Evolutionary conservation across 2,113 vertebrate genomes (phyloP).

Genomic region (Datnioides undecimradiatus): DNA sequence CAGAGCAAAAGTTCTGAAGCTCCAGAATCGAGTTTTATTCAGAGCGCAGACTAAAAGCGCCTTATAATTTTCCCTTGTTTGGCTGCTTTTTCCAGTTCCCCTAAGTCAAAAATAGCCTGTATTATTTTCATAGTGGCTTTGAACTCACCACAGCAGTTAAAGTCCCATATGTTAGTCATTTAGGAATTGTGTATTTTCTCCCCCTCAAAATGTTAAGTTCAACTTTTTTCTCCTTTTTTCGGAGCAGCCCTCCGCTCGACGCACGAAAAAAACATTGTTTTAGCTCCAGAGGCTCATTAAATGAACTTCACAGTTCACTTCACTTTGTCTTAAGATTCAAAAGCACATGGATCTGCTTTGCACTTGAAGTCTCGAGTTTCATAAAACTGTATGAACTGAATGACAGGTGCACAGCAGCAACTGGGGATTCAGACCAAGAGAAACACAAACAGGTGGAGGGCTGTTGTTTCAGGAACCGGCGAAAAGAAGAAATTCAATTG

Average conservation of each 20-base stretch:
- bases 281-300: constrained; percentile 18
- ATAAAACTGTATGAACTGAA: background rate
- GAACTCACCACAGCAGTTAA: constrained; percentile 83
- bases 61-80: constrained; percentile 85
- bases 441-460: background rate
- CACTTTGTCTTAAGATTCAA: background rate
- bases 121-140: constrained; percentile 86
- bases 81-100: constrained; percentile 80
- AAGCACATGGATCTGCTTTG: background rate
- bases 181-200: constrained; percentile 78
- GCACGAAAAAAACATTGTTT: constrained; percentile 50
- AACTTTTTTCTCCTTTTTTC: constrained; percentile 51
- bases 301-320: constrained; percentile 6
- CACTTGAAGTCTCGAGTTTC: background rate
- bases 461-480: background rate
- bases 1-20: constrained; percentile 37
- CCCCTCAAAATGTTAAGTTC: constrained; percentile 58
- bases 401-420: constrained; percentile 12
- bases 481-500: background rate
- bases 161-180: constrained; percentile 83
- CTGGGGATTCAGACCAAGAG: background rate
- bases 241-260: constrained; percentile 37
- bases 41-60: constrained; percentile 65
- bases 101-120: constrained; percentile 81
- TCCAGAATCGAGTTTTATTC: constrained; percentile 65